Evolutionary conservation across 2,113 vertebrate genomes (phyloP).

Genomic region (Platycercus adscitus): DNA sequence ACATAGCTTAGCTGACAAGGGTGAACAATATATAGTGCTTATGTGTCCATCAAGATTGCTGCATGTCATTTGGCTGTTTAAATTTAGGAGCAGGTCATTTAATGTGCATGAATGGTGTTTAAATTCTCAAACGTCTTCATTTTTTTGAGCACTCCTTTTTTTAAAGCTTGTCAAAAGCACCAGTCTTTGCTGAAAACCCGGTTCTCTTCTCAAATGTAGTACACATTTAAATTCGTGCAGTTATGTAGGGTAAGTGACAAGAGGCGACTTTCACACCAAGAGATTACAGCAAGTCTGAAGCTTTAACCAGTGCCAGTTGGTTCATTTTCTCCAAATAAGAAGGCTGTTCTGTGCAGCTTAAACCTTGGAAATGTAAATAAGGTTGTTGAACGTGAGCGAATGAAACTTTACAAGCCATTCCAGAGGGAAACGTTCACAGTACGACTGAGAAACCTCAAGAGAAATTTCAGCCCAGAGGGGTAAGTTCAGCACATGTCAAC

Average conservation of each 20-base stretch:
- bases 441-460: conserved; percentile 48
- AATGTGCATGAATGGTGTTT: not conserved
- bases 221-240: conserved; percentile 20
- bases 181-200: conserved; percentile 7
- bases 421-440: conserved; percentile 31
- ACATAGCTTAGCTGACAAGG: not conserved
- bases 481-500: conserved; percentile 32
- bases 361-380: conserved; percentile 37
- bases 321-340: conserved; percentile 24
- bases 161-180: not conserved
- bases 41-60: not conserved
- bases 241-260: conserved; percentile 14
- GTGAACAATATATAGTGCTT: not conserved
- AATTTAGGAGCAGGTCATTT: not conserved
- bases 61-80: not conserved
- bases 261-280: not conserved
- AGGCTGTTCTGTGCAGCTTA: not conserved
- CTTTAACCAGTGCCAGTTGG: conserved; percentile 12
- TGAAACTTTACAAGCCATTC: conserved; percentile 49
- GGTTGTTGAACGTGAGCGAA: conserved; percentile 30
- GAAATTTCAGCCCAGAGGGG: conserved; percentile 60
- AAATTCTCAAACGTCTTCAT: not conserved
- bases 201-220: not conserved
- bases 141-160: not conserved
- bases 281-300: not conserved